These are phyloP conservation scores for Numida meleagris DNA, from an alignment of 2,113 vertebrate genomes.

Conservation along the genomic window DNA sequence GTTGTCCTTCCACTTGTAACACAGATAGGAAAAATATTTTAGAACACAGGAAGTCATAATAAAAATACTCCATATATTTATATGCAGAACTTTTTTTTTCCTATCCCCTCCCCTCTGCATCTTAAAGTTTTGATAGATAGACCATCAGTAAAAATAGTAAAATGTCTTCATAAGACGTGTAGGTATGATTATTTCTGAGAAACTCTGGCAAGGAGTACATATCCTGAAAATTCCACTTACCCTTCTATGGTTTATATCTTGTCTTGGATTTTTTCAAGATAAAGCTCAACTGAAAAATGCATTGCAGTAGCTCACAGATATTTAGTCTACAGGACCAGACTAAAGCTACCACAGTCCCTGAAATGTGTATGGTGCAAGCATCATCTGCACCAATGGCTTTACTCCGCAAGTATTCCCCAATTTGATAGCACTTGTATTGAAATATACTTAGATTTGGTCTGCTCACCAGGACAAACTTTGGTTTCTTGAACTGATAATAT, in stretches of 20 bases:
- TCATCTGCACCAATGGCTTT: not conserved
- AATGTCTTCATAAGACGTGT: not conserved
- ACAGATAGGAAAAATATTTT: not conserved
- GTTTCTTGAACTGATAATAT: not conserved
- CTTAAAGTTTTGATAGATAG: not conserved
- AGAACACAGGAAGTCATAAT: not conserved
- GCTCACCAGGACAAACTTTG: too few species aligned
- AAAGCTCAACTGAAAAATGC: not conserved
- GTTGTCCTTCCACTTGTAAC: not conserved
- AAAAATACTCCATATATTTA: not conserved
- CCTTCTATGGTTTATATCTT: not conserved
- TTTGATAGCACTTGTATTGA: not conserved
- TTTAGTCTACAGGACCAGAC: not conserved
- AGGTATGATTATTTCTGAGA: not conserved
- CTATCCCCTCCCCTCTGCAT: fast-evolving
- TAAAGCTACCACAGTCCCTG: not conserved
- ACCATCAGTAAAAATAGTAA: not conserved
- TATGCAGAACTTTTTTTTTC: not conserved
- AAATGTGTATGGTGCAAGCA: fast-evolving
- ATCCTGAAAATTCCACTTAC: not conserved
- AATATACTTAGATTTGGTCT: not conserved
- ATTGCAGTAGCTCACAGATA: not conserved
- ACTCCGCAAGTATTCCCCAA: not conserved
- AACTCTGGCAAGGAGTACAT: not conserved
- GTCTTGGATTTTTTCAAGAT: not conserved